Evolutionary conservation across 2,888 invertebrate species (phyloP), one percentile per base, ranked within the genome.

Genomic region (Prionchulus punctatus): DNA sequence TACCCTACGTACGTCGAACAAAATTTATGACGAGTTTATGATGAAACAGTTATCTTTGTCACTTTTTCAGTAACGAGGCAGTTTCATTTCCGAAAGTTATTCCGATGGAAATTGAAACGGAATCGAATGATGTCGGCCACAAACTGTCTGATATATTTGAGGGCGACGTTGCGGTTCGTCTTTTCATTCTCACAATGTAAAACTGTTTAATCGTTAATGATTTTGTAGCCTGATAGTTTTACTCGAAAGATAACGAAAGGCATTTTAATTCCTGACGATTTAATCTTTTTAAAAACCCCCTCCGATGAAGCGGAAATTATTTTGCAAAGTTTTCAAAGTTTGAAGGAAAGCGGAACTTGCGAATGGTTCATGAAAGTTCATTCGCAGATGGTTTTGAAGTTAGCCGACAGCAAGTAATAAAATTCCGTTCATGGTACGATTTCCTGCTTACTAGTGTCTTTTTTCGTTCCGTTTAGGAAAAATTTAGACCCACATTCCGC

Each of bases 381-480:
- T 25, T 56, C 56, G 26, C 56, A 56, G 28, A 43, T 56, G 23
- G 52, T 56, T 2, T 43, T 56, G 2, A 30, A 54, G 43, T 30
- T 56, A 3, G 56, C 56, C 3, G 56, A 56, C n/a, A n/a, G 21
- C 4, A 56, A 56, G 56, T 42, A 51, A 56, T n/a, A n/a, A 15
- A 15, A 15, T 18, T 36, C 12, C 36, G 7, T 36, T 36, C 12
- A 36, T 18, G 18, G 18, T 36, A 12, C 18, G 36, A 36, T 18
- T 36, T 36, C 18, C 12, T 36, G 7, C 12, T 36, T 36, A 36
- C 12, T 36, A 18, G 36, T n/a, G n/a, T n/a, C n/a, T n/a, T 42
- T 42, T 48, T 21, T 48, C 25, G 12, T 27, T 51, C 25, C n/a
- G 7, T 54, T 54, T 27, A 55, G 50, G 30, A 55, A 55, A 30